These are phyloP conservation scores for Gasterosteus nipponicus DNA, from an alignment of 2,113 vertebrate genomes.

Conservation along the genomic window DNA sequence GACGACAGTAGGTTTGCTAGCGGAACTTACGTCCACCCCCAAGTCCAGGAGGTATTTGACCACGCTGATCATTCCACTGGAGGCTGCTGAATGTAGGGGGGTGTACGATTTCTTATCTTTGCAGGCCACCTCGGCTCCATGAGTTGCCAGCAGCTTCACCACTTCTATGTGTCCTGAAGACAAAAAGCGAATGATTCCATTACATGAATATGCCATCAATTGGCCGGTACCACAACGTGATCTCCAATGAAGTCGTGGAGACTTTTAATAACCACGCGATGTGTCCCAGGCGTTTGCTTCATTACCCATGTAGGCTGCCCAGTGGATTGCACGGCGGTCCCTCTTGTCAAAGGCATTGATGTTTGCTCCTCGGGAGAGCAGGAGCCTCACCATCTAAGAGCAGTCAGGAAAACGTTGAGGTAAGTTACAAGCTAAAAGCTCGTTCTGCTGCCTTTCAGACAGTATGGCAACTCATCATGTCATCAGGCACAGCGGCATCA, in stretches of 20 bases:
- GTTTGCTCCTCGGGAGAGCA: slow-evolving; percentile 97
- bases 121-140: slow-evolving; percentile 95
- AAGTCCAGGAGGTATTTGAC: slow-evolving; percentile 97
- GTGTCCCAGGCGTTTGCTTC: neutral
- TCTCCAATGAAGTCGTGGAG: neutral
- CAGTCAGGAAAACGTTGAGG: slow-evolving; percentile 16
- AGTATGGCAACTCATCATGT: neutral
- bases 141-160: slow-evolving; percentile 92
- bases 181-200: neutral
- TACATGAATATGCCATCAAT: neutral
- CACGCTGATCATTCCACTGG: slow-evolving; percentile 96
- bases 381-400: slow-evolving; percentile 93
- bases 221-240: neutral
- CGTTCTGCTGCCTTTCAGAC: slow-evolving; percentile 7
- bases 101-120: slow-evolving; percentile 98
- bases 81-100: slow-evolving; percentile 94
- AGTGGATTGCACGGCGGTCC: slow-evolving; percentile 97
- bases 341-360: slow-evolving; percentile 99
- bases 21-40: slow-evolving; percentile 92
- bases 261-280: neutral
- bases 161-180: slow-evolving; percentile 94
- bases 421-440: slow-evolving; percentile 8
- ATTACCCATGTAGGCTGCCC: slow-evolving; percentile 99
- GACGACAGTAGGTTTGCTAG: slow-evolving; percentile 7
- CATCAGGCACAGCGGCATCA: neutral